Base-by-base conservation (phyloP, 1,140 invertebrate species). In the Brachionus sp. region DNA sequence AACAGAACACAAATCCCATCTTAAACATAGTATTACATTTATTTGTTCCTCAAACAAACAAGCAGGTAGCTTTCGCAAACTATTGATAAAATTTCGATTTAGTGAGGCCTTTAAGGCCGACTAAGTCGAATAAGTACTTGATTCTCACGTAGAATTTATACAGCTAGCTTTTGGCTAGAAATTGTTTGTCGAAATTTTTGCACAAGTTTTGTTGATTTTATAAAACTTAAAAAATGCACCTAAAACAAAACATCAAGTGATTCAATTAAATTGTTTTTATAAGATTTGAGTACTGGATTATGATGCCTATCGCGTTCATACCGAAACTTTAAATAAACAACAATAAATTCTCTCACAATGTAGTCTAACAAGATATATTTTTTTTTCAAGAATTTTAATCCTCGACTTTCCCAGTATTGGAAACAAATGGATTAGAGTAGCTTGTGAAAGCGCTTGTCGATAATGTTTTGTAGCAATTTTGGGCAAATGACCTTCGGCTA, bases 341-440 rank as follows among this genome's bases (percentile, higher is more conserved):
- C 29, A 57, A 16, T 16, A 70, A 37, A 42, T 70, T 70, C 66
- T 70, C 66, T 70, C 66, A 70, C 66, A 37, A 16, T 39, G 5
- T 66, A 66, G 13, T 37, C 33, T 66, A 66, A 66, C 64, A 66
- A 46, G n/a, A 57, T 6, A 57, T 16, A 6, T 16, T 16, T 57
- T 57, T 70, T 70, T 16, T 39, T 16, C 37, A 70, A 70, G 66
- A 70, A 70, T 70, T 70, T 70, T 70, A 70, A 70, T 70, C 66
- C 66, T 19, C 33, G 13, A 68, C 25, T 70, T 70, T 70, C 66
- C 66, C 66, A 70, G 66, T 12, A 68, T 68, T 7, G 33, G 10
- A 68, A 5, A 68, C 64, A 68, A 68, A 68, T 68, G 64, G 66
- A 70, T 70, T 70, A 70, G 16, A 70, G 9, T 19, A 70, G 66